A percentile compares a stretch with the other conserved stretches of the same genome.
These are phyloP conservation scores for Gymnocypris eckloni DNA, from an alignment of 2,797 vertebrate genomes.

Conservation along the genomic window DNA sequence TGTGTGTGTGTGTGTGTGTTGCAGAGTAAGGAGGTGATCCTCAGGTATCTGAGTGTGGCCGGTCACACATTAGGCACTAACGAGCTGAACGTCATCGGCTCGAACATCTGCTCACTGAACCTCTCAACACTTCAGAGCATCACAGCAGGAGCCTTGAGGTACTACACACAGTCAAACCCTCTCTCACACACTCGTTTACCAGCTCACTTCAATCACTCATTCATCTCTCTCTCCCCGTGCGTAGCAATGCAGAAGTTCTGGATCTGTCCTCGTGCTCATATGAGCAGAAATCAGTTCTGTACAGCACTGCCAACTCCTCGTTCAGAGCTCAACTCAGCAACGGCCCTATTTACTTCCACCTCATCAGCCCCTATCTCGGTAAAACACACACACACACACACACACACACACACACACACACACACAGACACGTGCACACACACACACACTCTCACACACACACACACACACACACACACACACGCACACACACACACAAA, in stretches of 20 bases:
- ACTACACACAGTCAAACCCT: not conserved
- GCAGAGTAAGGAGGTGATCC: slow-evolving; percentile 72
- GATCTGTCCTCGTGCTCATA: slow-evolving; percentile 67
- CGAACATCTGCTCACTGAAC: slow-evolving; percentile 70
- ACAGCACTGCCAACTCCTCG: slow-evolving; percentile 63
- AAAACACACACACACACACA: slow-evolving; percentile 27
- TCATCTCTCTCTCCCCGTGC: slow-evolving; percentile 3
- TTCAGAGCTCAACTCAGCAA: slow-evolving; percentile 51
- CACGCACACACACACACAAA: no score
- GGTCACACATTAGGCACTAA: slow-evolving; percentile 62
- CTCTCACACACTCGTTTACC: not conserved
- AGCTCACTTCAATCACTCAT: not conserved
- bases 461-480: no score
- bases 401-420: not conserved
- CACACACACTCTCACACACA: no score
- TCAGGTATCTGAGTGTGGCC: slow-evolving; percentile 63
- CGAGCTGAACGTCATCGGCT: slow-evolving; percentile 66
- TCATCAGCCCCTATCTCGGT: slow-evolving; percentile 68
- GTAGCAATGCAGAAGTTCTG: slow-evolving; percentile 64
- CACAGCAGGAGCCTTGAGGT: slow-evolving; percentile 60
- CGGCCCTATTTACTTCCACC: slow-evolving; percentile 52
- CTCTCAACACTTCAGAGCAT: slow-evolving; percentile 64
- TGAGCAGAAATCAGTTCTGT: slow-evolving; percentile 69
- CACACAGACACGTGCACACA: no score
- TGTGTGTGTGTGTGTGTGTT: slow-evolving; percentile 40